A percentile compares a stretch with the other conserved stretches of the same genome.
Conservation (phyloP, 2,113 vertebrate species). For the Thunnus maccoyii region DNA sequence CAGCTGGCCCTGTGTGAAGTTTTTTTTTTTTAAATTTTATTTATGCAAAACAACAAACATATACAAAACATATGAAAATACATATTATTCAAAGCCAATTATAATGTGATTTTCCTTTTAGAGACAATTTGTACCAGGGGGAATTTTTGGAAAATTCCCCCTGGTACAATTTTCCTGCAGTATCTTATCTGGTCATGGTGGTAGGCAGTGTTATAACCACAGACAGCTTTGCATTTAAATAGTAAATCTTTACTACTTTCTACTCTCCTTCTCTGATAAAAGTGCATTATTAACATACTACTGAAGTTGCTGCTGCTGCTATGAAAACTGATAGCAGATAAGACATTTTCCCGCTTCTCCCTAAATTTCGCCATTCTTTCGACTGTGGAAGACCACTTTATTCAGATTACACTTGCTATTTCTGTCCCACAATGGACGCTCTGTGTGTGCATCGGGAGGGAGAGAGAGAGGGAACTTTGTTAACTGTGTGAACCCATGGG, state of each 20-base stretch:
- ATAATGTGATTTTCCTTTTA: background rate
- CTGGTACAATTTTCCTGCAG: too few species aligned
- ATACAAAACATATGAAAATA: too few species aligned
- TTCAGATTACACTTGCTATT: slow-evolving; percentile 69
- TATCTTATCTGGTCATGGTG: background rate
- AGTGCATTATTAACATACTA: background rate
- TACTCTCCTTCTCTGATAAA: background rate
- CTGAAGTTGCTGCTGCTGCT: slow-evolving; percentile 1
- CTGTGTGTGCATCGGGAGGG: slow-evolving; percentile 57
- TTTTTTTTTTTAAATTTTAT: too few species aligned
- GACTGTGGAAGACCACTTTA: slow-evolving; percentile 49
- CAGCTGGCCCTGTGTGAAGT: too few species aligned
- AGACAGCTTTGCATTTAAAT: background rate
- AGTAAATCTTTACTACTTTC: background rate
- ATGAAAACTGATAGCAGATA: background rate
- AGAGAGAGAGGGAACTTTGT: slow-evolving; percentile 60
- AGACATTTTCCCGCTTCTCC: slow-evolving; percentile 29
- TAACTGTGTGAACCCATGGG: slow-evolving; percentile 71
- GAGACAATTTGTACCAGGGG: background rate
- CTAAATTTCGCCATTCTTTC: slow-evolving; percentile 36
- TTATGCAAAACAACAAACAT: too few species aligned
- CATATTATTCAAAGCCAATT: too few species aligned
- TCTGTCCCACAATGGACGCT: slow-evolving; percentile 74
- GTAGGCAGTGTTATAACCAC: background rate
- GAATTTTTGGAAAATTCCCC: background rate